Conservation (phyloP, 2,888 invertebrate species). For the Diploptera punctata region DNA sequence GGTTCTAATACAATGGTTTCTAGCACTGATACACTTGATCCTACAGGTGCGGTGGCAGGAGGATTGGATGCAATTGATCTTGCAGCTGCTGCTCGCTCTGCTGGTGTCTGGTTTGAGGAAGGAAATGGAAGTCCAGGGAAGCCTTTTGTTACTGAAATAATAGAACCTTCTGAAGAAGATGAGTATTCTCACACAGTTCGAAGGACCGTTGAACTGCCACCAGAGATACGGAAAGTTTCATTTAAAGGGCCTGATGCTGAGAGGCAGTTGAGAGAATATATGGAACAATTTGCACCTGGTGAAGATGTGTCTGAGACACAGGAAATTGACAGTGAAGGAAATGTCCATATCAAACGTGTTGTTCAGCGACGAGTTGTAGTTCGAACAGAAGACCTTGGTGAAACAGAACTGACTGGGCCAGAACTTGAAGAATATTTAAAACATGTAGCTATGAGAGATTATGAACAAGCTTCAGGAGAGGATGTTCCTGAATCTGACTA, state of each 20-base stretch:
- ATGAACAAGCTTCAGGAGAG: slow-evolving; percentile 34
- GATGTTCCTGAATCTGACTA: slow-evolving; percentile 37
- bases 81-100: slow-evolving; percentile 53
- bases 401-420: slow-evolving; percentile 36
- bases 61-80: slow-evolving; percentile 57
- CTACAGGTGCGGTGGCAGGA: slow-evolving; percentile 60
- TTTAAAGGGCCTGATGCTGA: slow-evolving; percentile 62
- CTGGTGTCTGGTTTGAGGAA: slow-evolving; percentile 60
- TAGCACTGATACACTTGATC: slow-evolving; percentile 73
- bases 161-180: slow-evolving; percentile 56
- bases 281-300: slow-evolving; percentile 60
- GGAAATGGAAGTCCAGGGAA: slow-evolving; percentile 49
- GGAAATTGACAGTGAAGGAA: slow-evolving; percentile 60
- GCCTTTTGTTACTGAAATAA: slow-evolving; percentile 59
- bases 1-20: slow-evolving; percentile 88
- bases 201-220: slow-evolving; percentile 58
- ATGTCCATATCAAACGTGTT: slow-evolving; percentile 59
- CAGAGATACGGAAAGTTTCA: slow-evolving; percentile 60
- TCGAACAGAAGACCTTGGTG: slow-evolving; percentile 48
- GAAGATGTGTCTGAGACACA: slow-evolving; percentile 60
- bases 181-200: slow-evolving; percentile 58
- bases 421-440: slow-evolving; percentile 39
- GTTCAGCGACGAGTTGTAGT: slow-evolving; percentile 59
- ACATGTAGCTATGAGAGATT: slow-evolving; percentile 30
- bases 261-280: slow-evolving; percentile 58